Evolutionary conservation across 1,140 invertebrate genomes (phyloP).

Genomic region (Hycleus phaleratus): DNA sequence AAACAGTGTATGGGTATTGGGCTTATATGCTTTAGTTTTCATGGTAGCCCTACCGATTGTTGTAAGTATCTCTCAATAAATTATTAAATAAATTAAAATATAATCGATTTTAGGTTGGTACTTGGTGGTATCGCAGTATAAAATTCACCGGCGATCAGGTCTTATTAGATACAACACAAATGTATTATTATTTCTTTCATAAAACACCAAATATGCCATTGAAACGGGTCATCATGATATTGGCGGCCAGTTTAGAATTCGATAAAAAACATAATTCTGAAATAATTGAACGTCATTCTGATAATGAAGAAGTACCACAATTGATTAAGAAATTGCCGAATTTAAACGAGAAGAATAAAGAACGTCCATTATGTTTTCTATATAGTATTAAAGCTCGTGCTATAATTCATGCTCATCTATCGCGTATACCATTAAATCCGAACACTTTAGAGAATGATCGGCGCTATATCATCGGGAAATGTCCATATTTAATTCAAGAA

Average conservation of each 20-base stretch:
- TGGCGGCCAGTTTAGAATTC: constrained; percentile 94
- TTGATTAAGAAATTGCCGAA: constrained; percentile 86
- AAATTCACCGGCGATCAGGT: constrained; percentile 95
- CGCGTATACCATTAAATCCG: constrained; percentile 70
- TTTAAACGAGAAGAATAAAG: constrained; percentile 91
- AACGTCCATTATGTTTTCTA: constrained; percentile 83
- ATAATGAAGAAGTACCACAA: constrained; percentile 90
- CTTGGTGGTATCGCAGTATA: constrained; percentile 98
- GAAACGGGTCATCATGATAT: constrained; percentile 92
- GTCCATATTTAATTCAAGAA: constrained; percentile 94
- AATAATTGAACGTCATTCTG: constrained; percentile 85
- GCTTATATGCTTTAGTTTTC: constrained; percentile 92
- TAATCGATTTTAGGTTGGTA: constrained; percentile 47
- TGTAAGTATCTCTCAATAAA: constrained; percentile 42
- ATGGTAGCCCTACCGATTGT: constrained; percentile 93
- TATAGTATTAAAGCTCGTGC: constrained; percentile 96
- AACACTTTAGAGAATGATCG: constrained; percentile 78
- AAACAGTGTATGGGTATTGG: constrained; percentile 96
- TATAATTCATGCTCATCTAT: constrained; percentile 89
- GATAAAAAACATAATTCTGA: constrained; percentile 90
- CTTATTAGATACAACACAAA: constrained; percentile 86
- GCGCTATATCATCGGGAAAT: constrained; percentile 84
- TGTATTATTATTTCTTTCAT: constrained; percentile 94
- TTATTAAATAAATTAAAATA: too few relatives aligned
- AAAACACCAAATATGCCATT: constrained; percentile 93